Conservation (phyloP, 1,140 invertebrate genomes). For the Bombus huntii region DNA sequence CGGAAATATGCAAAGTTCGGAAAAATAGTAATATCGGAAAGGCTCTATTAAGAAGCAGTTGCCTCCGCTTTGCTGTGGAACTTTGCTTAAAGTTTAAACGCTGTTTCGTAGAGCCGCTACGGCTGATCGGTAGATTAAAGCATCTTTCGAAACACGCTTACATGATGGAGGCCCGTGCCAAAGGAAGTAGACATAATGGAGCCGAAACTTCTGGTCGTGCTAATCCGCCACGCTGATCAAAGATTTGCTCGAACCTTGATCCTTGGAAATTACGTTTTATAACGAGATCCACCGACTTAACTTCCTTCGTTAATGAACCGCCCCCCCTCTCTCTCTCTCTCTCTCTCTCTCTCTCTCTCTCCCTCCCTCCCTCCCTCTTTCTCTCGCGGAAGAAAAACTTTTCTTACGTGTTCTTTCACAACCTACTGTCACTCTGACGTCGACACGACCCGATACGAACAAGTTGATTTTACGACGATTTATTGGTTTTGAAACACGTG, state of each 20-base stretch:
- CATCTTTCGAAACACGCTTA: conserved; percentile 49
- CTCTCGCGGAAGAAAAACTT: background rate
- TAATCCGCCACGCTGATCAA: conserved; percentile 40
- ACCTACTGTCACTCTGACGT: background rate
- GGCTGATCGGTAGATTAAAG: conserved; percentile 57
- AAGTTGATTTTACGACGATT: background rate
- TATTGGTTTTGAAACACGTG: background rate
- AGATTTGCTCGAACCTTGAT: conserved; percentile 38
- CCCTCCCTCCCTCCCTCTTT: background rate
- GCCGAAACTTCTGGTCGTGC: background rate
- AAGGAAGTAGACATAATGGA: conserved; percentile 36
- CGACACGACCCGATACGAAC: background rate
- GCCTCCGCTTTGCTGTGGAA: conserved; percentile 26
- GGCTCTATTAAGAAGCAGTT: conserved; percentile 54
- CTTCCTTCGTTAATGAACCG: conserved; percentile 25
- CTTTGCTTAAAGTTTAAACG: conserved; percentile 52
- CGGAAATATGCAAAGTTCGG: conserved; percentile 34
- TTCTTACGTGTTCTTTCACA: background rate
- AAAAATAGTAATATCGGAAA: conserved; percentile 46
- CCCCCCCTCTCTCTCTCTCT: background rate
- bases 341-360: too few species aligned
- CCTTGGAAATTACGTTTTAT: conserved; percentile 37
- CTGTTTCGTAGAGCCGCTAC: conserved; percentile 27
- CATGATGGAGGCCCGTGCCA: conserved; percentile 3
- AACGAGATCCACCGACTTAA: conserved; percentile 4